Percentiles rank a stretch among this genome's conserved stretches.
These are phyloP conservation scores for Willisornis vidua DNA, from an alignment of 2,113 vertebrate species.

Conservation along the genomic window DNA sequence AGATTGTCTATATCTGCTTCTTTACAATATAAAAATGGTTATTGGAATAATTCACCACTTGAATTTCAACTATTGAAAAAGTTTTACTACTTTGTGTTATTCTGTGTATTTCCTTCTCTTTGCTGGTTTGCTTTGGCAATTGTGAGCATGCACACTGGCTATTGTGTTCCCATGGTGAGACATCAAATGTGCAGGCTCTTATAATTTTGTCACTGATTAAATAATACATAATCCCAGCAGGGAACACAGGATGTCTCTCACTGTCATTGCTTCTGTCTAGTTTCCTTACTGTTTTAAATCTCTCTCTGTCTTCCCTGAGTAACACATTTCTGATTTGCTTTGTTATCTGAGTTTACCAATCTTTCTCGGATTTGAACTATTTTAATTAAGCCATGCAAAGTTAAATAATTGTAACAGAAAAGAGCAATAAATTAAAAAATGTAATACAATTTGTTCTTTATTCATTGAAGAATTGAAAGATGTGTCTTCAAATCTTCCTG, in stretches of 20 bases:
- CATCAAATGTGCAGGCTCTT: neutral
- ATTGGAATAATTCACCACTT: neutral
- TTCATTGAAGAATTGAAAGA: neutral
- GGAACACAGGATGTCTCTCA: neutral
- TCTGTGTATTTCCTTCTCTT: neutral
- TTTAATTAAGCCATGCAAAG: neutral
- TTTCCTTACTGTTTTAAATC: neutral
- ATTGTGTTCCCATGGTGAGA: neutral
- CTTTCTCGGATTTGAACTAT: neutral
- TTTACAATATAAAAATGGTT: neutral
- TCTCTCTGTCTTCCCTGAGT: neutral
- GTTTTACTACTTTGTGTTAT: neutral
- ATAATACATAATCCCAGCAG: neutral
- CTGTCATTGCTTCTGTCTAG: neutral
- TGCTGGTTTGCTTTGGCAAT: neutral
- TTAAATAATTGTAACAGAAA: neutral
- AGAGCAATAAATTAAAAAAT: neutral
- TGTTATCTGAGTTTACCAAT: neutral
- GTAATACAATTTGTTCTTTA: neutral
- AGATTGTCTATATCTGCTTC: neutral
- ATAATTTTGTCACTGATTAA: constrained; percentile 19
- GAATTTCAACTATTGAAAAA: neutral
- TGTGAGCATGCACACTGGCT: neutral
- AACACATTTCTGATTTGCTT: neutral
- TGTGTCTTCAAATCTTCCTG: neutral